A percentile compares a stretch with the other conserved stretches of the same genome.
phyloP scores from a whole-genome alignment of 2,113 vertebrate species.

The Cyprinodon tularosa region DNA sequence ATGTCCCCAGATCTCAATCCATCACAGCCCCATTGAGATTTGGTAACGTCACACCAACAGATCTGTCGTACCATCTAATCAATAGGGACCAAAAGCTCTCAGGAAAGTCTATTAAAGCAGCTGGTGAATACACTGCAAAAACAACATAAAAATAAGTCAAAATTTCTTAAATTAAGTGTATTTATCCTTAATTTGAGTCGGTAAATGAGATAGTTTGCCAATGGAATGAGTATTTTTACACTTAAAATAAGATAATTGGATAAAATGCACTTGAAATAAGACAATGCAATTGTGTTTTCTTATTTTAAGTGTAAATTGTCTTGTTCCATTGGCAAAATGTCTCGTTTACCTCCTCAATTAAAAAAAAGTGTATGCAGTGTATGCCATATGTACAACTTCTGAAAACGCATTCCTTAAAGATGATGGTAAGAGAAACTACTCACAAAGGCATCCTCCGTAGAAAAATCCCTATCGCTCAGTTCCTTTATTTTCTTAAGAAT shows the following conservation, averaged over 20 bases:
- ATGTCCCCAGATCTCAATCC: too few species aligned
- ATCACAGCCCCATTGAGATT: not conserved
- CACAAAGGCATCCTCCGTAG: conserved; percentile 79
- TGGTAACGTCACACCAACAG: not conserved
- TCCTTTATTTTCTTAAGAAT: conserved; percentile 45
- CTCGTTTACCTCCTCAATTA: too few species aligned
- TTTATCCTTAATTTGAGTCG: too few species aligned
- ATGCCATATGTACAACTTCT: not conserved
- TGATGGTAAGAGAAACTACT: conserved; percentile 38
- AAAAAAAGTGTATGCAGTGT: not conserved
- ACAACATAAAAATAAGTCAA: too few species aligned
- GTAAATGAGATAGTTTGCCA: too few species aligned
- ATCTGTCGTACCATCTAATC: not conserved
- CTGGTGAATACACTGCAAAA: not conserved
- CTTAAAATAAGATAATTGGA: too few species aligned
- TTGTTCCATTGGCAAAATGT: too few species aligned
- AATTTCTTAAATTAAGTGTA: too few species aligned
- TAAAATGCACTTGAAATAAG: too few species aligned
- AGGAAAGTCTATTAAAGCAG: not conserved
- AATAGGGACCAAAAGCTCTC: not conserved
- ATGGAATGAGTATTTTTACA: too few species aligned
- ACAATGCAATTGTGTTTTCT: too few species aligned
- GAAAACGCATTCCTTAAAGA: not conserved
- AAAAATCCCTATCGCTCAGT: conserved; percentile 56
- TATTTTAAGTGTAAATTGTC: too few species aligned